phyloP scores from a whole-genome alignment of 2,797 vertebrate genomes.

The Falco peregrinus region DNA sequence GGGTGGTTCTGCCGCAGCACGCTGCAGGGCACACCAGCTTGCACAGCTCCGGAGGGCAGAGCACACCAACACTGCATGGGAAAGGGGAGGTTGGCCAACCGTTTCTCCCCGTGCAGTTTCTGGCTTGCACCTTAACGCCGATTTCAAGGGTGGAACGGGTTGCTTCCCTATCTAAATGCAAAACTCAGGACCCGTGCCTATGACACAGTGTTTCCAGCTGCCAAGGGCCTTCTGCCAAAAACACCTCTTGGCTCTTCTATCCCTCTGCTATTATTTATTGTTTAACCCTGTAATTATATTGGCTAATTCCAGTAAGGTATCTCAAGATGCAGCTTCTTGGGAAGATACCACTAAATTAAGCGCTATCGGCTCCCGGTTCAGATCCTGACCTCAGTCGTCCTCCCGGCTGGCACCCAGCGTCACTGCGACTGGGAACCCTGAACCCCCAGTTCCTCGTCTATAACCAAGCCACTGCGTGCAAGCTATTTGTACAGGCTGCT shows the following conservation, averaged over 20 bases:
- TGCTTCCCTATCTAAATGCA: not conserved
- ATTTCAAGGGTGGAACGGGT: constrained; percentile 11
- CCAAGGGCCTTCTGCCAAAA: constrained; percentile 38
- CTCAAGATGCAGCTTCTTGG: constrained; percentile 40
- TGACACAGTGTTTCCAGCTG: constrained; percentile 65
- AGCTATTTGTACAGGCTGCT: not conserved
- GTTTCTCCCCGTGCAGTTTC: not conserved
- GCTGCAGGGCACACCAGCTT: not conserved
- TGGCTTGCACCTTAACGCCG: not conserved
- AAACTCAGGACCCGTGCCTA: not conserved
- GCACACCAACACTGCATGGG: not conserved
- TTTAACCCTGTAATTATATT: constrained; percentile 4
- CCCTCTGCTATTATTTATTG: constrained; percentile 11
- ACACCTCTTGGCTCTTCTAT: not conserved
- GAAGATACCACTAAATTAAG: not conserved
- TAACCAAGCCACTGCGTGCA: not conserved
- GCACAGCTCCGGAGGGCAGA: not conserved
- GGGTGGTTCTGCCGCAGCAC: not conserved
- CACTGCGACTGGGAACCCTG: not conserved
- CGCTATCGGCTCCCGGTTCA: not conserved
- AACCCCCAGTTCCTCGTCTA: not conserved
- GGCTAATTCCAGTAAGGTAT: not conserved
- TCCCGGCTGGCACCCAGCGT: not conserved
- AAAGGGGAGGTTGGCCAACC: not conserved
- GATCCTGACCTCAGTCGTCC: not conserved